Percentiles rank a stretch among this genome's conserved stretches.
Conservation (phyloP, 2,113 vertebrate genomes). For the Triplophysa siluroides region DNA sequence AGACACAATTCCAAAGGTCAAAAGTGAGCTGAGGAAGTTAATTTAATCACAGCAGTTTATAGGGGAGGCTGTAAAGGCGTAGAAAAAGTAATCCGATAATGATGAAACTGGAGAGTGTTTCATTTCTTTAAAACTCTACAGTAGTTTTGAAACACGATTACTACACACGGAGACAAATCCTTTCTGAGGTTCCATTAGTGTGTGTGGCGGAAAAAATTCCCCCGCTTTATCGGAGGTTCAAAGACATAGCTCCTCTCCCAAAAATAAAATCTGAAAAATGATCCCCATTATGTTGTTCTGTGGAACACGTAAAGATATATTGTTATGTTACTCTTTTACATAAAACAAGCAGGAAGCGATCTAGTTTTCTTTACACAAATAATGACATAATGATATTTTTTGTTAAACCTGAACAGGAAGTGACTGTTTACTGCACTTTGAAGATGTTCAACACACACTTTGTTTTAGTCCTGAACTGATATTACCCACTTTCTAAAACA, state of each 20-base stretch:
- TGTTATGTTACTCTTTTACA: neutral
- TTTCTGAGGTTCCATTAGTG: constrained; percentile 14
- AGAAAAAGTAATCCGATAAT: constrained; percentile 38
- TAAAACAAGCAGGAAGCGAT: too few relatives aligned
- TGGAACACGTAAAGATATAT: neutral
- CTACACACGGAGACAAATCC: constrained; percentile 23
- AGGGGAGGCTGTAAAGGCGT: neutral
- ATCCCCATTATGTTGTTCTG: neutral
- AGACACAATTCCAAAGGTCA: constrained; percentile 37
- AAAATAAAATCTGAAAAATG: too few relatives aligned
- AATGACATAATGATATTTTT: too few relatives aligned
- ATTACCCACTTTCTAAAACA: neutral
- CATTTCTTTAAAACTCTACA: constrained; percentile 29
- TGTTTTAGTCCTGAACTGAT: neutral
- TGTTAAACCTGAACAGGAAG: too few relatives aligned
- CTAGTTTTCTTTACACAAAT: too few relatives aligned
- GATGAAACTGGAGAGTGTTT: constrained; percentile 25
- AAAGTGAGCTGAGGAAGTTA: constrained; percentile 27
- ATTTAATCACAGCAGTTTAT: constrained; percentile 43
- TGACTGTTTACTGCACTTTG: too few relatives aligned
- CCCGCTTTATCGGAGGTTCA: neutral
- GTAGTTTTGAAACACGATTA: constrained; percentile 25
- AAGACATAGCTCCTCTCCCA: too few relatives aligned
- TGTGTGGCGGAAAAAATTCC: neutral
- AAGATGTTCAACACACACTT: neutral